phyloP scores from a whole-genome alignment of 2,113 vertebrate species.

The Bucco capensis region DNA sequence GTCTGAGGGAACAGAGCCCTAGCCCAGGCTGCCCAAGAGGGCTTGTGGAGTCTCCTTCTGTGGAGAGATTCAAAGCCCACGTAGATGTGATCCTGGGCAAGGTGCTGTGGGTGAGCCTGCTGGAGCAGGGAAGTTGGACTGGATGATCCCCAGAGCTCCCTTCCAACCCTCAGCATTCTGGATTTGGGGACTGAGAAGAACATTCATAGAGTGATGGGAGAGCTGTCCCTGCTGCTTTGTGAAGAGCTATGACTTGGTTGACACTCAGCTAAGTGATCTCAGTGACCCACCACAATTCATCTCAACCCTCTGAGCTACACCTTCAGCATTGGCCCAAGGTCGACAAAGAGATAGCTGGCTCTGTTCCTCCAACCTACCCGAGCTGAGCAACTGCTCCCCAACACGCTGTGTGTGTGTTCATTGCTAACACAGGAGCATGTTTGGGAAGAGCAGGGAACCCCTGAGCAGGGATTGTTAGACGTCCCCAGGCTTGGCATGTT shows the following conservation, averaged over 20 bases:
- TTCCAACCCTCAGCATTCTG: no score
- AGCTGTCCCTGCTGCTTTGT: not conserved
- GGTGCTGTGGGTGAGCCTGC: no score
- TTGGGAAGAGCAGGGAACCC: not conserved
- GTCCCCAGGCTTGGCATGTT: accelerated
- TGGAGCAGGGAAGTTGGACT: no score
- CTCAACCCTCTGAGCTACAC: no score
- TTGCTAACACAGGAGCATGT: not conserved
- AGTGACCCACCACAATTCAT: accelerated
- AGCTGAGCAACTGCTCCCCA: not conserved
- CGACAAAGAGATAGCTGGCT: no score
- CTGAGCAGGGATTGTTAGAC: not conserved
- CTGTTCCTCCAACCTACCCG: not conserved
- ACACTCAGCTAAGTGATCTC: not conserved
- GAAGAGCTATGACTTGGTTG: not conserved
- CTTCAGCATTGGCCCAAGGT: not conserved
- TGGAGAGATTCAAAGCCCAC: no score
- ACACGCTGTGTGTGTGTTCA: accelerated
- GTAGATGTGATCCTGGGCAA: no score
- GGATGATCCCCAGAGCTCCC: no score
- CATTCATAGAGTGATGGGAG: not conserved
- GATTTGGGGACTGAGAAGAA: not conserved
- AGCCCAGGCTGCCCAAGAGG: no score
- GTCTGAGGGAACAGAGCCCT: no score
- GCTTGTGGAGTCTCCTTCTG: no score